phyloP scores from a whole-genome alignment of 2,113 vertebrate genomes.

The Leptobrachium leishanense region DNA sequence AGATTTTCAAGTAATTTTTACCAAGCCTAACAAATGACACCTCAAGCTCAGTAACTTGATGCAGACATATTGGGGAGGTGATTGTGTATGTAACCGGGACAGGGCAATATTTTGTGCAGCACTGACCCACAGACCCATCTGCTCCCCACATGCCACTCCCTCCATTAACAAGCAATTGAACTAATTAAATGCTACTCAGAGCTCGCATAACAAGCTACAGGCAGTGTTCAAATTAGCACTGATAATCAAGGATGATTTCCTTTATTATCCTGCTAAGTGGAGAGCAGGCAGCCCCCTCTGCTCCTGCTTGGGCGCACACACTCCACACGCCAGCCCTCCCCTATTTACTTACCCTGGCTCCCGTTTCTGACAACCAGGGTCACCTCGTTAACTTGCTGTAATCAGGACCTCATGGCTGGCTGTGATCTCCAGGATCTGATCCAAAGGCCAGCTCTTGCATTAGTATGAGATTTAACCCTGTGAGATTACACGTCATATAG shows the following conservation, averaged over 20 bases:
- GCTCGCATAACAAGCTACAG: slow-evolving; percentile 87
- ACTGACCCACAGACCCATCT: slow-evolving; percentile 85
- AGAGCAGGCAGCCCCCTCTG: slow-evolving; percentile 73
- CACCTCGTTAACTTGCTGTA: slow-evolving; percentile 82
- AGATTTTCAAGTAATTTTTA: too few relatives aligned
- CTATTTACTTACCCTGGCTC: too few relatives aligned
- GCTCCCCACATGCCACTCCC: slow-evolving; percentile 87
- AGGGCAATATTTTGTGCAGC: slow-evolving; percentile 56
- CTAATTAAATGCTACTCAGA: slow-evolving; percentile 89
- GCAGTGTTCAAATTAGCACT: slow-evolving; percentile 87
- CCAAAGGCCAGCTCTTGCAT: slow-evolving; percentile 38
- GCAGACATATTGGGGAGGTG: slow-evolving; percentile 41
- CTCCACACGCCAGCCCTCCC: too few relatives aligned
- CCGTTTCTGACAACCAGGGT: slow-evolving; percentile 10
- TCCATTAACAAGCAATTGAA: slow-evolving; percentile 90
- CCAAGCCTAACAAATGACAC: not conserved
- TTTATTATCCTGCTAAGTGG: slow-evolving; percentile 87
- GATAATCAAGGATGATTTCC: slow-evolving; percentile 88
- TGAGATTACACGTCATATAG: not conserved
- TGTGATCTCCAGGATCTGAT: slow-evolving; percentile 32
- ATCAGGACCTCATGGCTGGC: slow-evolving; percentile 62
- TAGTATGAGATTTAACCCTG: slow-evolving; percentile 27
- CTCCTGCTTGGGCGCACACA: too few relatives aligned
- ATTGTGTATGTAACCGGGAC: slow-evolving; percentile 16
- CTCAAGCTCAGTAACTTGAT: not conserved